Base-by-base conservation (phyloP, 1,140 invertebrate species). In the Cotesia vestalis region DNA sequence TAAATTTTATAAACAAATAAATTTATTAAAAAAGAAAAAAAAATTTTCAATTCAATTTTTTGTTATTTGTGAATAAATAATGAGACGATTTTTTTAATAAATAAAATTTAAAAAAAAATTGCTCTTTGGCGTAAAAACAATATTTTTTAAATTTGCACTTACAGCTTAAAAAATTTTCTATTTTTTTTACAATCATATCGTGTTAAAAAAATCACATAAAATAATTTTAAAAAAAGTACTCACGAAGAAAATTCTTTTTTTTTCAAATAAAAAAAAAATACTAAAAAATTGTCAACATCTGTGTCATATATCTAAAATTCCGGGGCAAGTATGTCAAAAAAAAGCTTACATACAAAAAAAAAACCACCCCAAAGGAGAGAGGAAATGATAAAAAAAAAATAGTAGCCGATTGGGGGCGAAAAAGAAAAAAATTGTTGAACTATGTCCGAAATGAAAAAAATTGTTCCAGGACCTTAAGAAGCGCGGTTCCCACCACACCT, bases 391-490 rank as follows among this genome's bases (percentile, higher is more conserved):
- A 51, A 66, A 51, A 68, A 72, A 51, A 53, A 72, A 36, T 63
- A 67, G 67, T 57, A 27, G 27, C 27, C 27, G 27, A 27, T 67
- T 46, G 51, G 62, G n/a, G 66, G 36, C 6, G 40, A 72, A 40
- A 63, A n/a, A 70, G 51, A 71, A 52, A 69, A 5, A 57, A 68
- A 61, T 38, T 36, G 1, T 76, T 86, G 80, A 83, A 82, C 85
- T 73, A 80, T 84, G 64, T 84, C 74, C 82, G 81, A 83, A 86
- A 85, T 85, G 78, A 78, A 73, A 46, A 27, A 46, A 85, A 81
- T 86, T 87, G 85, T 87, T 86, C 79, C 84, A 87, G 85, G 85
- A 87, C 75, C 80, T 86, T 83, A 87, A 85, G 85, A 86, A 87
- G 84, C 85, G 85, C 83, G 82, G 83, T 84, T 87, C 85, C 78